phyloP scores from a whole-genome alignment of 1,140 invertebrate species.

The Doryteuthis pealeii region DNA sequence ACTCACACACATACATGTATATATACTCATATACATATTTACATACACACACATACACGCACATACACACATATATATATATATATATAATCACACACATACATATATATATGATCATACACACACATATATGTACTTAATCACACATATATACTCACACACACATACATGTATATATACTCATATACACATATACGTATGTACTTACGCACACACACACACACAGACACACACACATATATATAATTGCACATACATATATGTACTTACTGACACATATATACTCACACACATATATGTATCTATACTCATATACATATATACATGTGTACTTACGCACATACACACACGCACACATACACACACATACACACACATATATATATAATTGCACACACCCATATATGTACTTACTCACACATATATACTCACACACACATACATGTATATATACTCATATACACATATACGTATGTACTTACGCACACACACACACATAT shows the following conservation, averaged over 20 bases:
- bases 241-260: not conserved
- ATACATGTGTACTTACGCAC: not conserved
- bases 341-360: not conserved
- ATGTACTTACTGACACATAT: not conserved
- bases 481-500: not conserved
- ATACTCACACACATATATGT: not conserved
- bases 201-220: not conserved
- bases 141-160: too few relatives aligned
- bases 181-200: not conserved
- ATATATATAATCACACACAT: too few relatives aligned
- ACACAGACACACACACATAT: not conserved
- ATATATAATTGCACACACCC: not conserved
- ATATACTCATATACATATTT: too few relatives aligned
- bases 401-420: not conserved
- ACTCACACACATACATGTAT: too few relatives aligned
- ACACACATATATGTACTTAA: too few relatives aligned
- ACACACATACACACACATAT: not conserved
- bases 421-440: too few relatives aligned
- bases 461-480: not conserved
- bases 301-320: not conserved
- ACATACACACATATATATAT: not conserved
- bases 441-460: not conserved
- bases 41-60: not conserved
- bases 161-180: not conserved
- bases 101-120: too few relatives aligned